Evolutionary conservation across 2,888 invertebrate species (phyloP).

Genomic region (Mesochorus sp.): DNA sequence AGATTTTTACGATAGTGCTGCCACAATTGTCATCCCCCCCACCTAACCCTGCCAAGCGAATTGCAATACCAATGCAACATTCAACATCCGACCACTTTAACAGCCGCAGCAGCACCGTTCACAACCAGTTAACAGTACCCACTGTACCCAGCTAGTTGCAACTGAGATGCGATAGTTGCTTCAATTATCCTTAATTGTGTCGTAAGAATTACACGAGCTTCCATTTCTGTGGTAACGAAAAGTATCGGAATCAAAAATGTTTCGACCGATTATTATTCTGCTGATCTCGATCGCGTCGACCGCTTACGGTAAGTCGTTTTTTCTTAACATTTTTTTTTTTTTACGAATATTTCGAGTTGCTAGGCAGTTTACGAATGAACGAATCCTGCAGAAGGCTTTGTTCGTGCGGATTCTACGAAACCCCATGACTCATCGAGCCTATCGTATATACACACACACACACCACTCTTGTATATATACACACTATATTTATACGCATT

Average conservation of each 20-base stretch:
- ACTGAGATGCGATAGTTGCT: background rate
- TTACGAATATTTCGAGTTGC: background rate
- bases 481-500: background rate
- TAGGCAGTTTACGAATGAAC: background rate
- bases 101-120: no score
- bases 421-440: slow-evolving; percentile 38
- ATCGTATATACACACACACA: slow-evolving; percentile 17
- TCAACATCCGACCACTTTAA: no score
- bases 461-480: background rate
- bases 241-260: slow-evolving; percentile 35
- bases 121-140: no score
- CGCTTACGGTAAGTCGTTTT: slow-evolving; percentile 47
- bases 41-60: no score
- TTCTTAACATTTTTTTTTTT: background rate
- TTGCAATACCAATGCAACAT: no score
- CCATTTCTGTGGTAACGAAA: slow-evolving; percentile 11
- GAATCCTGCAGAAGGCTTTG: slow-evolving; percentile 30
- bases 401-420: slow-evolving; percentile 52
- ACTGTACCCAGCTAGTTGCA: no score
- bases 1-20: no score
- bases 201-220: background rate
- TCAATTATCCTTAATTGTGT: background rate
- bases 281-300: slow-evolving; percentile 14
- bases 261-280: slow-evolving; percentile 29
- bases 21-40: no score